These are phyloP conservation scores for Mergus octosetaceus DNA, from an alignment of 2,797 vertebrate genomes.

Conservation along the genomic window DNA sequence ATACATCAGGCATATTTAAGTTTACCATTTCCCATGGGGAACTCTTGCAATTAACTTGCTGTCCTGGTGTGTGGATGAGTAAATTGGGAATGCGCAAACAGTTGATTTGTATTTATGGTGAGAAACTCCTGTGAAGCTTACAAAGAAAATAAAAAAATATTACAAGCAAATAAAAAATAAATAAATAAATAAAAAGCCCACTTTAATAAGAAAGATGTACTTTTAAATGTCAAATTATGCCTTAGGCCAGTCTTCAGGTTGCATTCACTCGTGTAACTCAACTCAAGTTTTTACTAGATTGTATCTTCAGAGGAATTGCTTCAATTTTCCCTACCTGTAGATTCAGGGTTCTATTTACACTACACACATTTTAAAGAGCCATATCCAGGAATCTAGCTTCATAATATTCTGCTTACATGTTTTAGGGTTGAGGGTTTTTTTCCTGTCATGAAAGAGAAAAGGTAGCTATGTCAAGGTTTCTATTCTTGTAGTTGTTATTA, in stretches of 20 bases:
- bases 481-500: neutral
- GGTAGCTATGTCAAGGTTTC: neutral
- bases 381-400: neutral
- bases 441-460: neutral
- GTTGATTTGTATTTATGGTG: slow-evolving; percentile 70
- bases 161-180: neutral
- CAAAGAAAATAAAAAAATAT: neutral
- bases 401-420: neutral
- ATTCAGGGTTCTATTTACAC: neutral
- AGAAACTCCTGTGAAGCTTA: slow-evolving; percentile 55
- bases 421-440: neutral
- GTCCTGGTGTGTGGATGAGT: slow-evolving; percentile 72
- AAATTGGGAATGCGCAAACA: slow-evolving; percentile 65
- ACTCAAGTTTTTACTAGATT: neutral
- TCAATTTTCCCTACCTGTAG: neutral
- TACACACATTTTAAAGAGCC: neutral
- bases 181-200: neutral
- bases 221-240: neutral
- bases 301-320: neutral
- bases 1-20: slow-evolving; percentile 48
- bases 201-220: neutral
- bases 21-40: slow-evolving; percentile 55
- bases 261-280: neutral
- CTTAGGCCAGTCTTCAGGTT: neutral
- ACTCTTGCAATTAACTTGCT: slow-evolving; percentile 74